A percentile compares a stretch with the other conserved stretches of the same genome.
Conservation (phyloP, 2,888 invertebrate species). For the Pristionchus japonicus region DNA sequence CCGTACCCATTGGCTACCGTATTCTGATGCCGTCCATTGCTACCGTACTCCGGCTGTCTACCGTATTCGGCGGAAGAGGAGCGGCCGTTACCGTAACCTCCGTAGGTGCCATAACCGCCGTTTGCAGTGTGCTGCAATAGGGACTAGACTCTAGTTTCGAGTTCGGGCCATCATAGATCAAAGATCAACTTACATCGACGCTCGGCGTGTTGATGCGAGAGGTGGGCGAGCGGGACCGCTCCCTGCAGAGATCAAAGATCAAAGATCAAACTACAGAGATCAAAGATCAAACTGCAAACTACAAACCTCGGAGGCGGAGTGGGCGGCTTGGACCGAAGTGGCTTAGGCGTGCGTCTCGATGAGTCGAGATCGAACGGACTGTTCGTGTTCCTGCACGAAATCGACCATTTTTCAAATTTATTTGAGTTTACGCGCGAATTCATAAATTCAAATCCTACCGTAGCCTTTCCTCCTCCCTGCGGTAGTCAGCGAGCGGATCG, state of each 20-base stretch:
- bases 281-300: conserved; percentile 36
- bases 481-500: conserved; percentile 68
- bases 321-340: conserved; percentile 71
- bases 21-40: background rate
- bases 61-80: background rate
- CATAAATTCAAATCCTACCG: conserved; percentile 47
- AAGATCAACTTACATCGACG: conserved; percentile 15
- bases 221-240: conserved; percentile 47
- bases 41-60: conserved; percentile 17
- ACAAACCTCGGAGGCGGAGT: conserved; percentile 70
- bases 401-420: too few species aligned
- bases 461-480: conserved; percentile 68
- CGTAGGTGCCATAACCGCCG: conserved; percentile 30
- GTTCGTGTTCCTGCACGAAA: conserved; percentile 55
- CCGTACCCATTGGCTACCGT: background rate
- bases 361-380: conserved; percentile 58
- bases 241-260: conserved; percentile 39
- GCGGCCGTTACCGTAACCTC: background rate
- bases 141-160: background rate
- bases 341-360: conserved; percentile 46
- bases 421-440: background rate
- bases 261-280: conserved; percentile 9
- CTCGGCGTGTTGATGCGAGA: conserved; percentile 44
- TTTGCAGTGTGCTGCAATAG: background rate
- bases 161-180: background rate